Conservation (phyloP, 2,888 invertebrate species). For the Synanthedon andrenaeformis region DNA sequence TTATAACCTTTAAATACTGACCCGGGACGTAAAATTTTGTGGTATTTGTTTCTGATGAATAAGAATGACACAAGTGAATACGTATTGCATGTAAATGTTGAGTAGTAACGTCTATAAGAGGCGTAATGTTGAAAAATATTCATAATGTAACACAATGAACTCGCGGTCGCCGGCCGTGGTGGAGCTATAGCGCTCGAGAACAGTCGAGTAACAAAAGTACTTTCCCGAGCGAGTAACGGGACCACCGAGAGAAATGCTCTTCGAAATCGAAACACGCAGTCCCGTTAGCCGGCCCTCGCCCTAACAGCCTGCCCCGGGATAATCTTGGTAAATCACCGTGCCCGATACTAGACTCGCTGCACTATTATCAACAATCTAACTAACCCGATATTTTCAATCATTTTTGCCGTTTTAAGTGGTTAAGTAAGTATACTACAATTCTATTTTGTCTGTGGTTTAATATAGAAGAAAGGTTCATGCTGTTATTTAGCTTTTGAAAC, state of each 20-base stretch:
- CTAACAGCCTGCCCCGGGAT: constrained; percentile 41
- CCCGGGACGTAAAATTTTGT: too few relatives aligned
- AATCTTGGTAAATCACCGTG: constrained; percentile 46
- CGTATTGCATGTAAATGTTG: too few relatives aligned
- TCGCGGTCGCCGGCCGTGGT: constrained; percentile 13
- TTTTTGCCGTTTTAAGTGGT: background rate
- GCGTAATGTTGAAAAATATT: too few relatives aligned
- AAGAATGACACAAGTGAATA: too few relatives aligned
- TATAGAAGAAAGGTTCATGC: too few relatives aligned
- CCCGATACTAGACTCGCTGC: constrained; percentile 5
- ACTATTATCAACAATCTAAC: background rate
- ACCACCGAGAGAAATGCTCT: constrained; percentile 67
- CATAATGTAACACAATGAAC: background rate
- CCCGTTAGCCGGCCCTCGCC: constrained; percentile 65
- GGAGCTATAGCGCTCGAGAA: background rate
- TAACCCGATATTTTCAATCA: background rate
- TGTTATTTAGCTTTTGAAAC: background rate
- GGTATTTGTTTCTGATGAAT: too few relatives aligned
- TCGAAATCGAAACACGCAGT: constrained; percentile 70
- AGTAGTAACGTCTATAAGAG: too few relatives aligned
- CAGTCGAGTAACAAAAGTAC: constrained; percentile 52
- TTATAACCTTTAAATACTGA: too few relatives aligned
- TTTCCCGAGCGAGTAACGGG: constrained; percentile 66
- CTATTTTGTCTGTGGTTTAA: too few relatives aligned
- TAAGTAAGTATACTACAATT: too few relatives aligned